Evolutionary conservation across 1,140 invertebrate species (phyloP).

Genomic region (Neotoxoptera formosana): DNA sequence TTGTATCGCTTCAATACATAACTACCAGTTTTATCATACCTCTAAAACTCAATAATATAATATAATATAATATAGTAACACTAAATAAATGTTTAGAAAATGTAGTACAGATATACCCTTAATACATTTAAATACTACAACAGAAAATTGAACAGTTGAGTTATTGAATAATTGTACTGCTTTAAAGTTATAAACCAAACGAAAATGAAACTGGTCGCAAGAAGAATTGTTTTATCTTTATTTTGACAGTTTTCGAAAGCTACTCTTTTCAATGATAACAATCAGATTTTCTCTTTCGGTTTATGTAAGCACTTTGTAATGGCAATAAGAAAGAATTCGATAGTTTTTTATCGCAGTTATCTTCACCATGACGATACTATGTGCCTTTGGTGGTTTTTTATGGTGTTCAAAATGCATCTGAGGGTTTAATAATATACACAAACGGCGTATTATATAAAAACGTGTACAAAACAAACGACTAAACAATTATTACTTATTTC

Average conservation of each 20-base stretch:
- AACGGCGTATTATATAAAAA: background rate
- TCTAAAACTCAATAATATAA: background rate
- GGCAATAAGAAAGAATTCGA: background rate
- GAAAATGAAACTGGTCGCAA: background rate
- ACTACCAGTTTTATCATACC: background rate
- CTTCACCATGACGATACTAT: background rate
- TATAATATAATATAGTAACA: background rate
- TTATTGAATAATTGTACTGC: background rate
- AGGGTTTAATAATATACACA: background rate
- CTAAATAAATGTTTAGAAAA: background rate
- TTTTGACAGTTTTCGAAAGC: background rate
- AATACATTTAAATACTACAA: background rate
- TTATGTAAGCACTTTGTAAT: constrained; percentile 29
- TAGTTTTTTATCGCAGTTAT: constrained; percentile 10
- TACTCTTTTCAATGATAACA: background rate
- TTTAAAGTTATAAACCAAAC: background rate
- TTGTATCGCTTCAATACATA: background rate
- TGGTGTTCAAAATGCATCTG: background rate
- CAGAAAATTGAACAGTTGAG: background rate
- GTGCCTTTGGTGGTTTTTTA: background rate
- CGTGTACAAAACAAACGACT: background rate
- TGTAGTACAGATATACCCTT: too few species aligned
- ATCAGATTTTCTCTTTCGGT: background rate
- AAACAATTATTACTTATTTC: background rate
- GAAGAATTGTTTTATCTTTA: background rate